phyloP scores from a whole-genome alignment of 2,888 invertebrate species.

The Crematogaster levior region DNA sequence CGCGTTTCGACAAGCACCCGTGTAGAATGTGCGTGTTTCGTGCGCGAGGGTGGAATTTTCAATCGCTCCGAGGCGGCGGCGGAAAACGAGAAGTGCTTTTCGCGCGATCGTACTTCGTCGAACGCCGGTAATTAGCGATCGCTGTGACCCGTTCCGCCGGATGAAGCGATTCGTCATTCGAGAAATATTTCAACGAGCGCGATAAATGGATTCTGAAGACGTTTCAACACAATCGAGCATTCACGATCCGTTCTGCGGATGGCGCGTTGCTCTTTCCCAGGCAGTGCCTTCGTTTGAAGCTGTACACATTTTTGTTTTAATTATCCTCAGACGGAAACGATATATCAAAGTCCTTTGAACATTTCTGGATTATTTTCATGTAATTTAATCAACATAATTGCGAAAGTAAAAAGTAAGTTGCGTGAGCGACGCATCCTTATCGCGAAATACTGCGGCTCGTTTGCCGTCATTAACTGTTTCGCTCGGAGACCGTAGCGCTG shows the following conservation, averaged over 20 bases:
- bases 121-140: neutral
- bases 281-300: neutral
- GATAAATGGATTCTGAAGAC: constrained; percentile 3
- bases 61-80: neutral
- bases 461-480: constrained; percentile 4
- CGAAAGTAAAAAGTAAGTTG: neutral
- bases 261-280: neutral
- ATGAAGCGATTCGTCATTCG: constrained; percentile 6
- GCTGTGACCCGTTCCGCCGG: neutral
- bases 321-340: neutral
- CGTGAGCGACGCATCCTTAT: neutral
- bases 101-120: neutral
- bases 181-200: constrained; percentile 5
- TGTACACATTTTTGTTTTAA: neutral
- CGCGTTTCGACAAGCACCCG: constrained; percentile 30
- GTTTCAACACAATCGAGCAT: constrained; percentile 4
- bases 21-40: constrained; percentile 20
- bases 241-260: neutral
- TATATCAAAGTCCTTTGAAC: neutral
- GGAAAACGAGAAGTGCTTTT: neutral
- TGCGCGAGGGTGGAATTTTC: neutral
- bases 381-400: neutral
- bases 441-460: neutral
- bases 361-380: neutral
- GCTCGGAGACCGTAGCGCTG: neutral